phyloP scores from a whole-genome alignment of 2,113 vertebrate species.

The Zosterops hypoxanthus region DNA sequence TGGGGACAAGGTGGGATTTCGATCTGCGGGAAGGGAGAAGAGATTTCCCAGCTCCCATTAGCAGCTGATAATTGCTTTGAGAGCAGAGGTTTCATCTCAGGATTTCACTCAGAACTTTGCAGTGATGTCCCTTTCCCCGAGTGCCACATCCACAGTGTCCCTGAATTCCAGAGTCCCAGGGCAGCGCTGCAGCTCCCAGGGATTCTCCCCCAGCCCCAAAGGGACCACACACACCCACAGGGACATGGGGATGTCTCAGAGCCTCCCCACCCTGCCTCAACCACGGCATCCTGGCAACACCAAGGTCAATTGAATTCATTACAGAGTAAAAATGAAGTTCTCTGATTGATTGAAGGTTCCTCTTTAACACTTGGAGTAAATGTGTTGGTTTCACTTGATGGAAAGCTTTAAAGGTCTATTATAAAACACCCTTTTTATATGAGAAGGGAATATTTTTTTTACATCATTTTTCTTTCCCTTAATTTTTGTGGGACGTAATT shows the following conservation, averaged over 20 bases:
- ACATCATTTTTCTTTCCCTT: slow-evolving; percentile 59
- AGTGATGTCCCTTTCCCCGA: background rate
- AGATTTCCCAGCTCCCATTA: slow-evolving; percentile 44
- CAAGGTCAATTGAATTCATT: slow-evolving; percentile 62
- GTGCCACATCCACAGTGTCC: background rate
- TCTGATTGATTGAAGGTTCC: slow-evolving; percentile 61
- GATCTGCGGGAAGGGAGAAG: background rate
- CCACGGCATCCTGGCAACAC: background rate
- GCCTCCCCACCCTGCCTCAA: background rate
- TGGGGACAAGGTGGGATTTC: background rate
- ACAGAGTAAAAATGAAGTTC: slow-evolving; percentile 53
- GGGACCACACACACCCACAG: background rate
- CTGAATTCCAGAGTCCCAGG: background rate
- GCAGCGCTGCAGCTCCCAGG: background rate
- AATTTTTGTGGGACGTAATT: slow-evolving; percentile 56
- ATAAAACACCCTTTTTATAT: slow-evolving; percentile 23
- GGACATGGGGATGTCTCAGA: accelerated
- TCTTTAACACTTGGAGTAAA: slow-evolving; percentile 61
- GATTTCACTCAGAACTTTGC: background rate
- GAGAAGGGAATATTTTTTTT: slow-evolving; percentile 37
- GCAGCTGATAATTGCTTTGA: slow-evolving; percentile 55
- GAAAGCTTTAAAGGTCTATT: slow-evolving; percentile 53
- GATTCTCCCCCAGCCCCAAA: background rate
- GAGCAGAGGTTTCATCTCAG: slow-evolving; percentile 4
- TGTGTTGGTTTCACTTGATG: slow-evolving; percentile 68